Percentiles rank a stretch among this genome's conserved stretches.
These are phyloP conservation scores for Chymomyza procnemis DNA, from an alignment of 2,888 invertebrate species.

Conservation along the genomic window DNA sequence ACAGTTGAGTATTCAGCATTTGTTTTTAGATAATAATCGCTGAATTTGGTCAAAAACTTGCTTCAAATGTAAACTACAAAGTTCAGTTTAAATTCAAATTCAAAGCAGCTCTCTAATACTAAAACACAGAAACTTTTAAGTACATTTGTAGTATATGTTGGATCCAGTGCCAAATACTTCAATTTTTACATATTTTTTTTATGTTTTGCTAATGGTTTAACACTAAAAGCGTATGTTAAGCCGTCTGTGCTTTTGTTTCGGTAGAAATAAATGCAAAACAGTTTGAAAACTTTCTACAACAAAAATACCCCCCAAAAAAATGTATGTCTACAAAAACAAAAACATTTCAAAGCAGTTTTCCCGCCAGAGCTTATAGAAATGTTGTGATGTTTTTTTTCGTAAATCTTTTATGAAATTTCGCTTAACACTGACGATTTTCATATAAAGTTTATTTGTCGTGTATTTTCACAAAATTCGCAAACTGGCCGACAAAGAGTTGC, in stretches of 20 bases:
- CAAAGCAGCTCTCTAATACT: no score
- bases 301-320: background rate
- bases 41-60: no score
- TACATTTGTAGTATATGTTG: background rate
- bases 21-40: no score
- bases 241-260: background rate
- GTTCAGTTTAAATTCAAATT: background rate
- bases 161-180: background rate
- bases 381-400: background rate
- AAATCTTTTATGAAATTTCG: background rate
- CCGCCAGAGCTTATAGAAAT: background rate
- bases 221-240: background rate
- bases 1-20: no score
- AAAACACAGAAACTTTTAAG: background rate
- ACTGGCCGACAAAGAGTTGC: background rate
- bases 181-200: background rate
- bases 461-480: background rate
- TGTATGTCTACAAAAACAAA: background rate
- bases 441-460: background rate
- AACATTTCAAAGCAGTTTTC: background rate
- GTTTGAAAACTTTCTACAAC: background rate
- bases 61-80: no score
- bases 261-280: background rate
- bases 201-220: background rate
- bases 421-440: background rate